Evolutionary conservation across 2,797 vertebrate genomes (phyloP).

Genomic region (Neostethus bicornis): DNA sequence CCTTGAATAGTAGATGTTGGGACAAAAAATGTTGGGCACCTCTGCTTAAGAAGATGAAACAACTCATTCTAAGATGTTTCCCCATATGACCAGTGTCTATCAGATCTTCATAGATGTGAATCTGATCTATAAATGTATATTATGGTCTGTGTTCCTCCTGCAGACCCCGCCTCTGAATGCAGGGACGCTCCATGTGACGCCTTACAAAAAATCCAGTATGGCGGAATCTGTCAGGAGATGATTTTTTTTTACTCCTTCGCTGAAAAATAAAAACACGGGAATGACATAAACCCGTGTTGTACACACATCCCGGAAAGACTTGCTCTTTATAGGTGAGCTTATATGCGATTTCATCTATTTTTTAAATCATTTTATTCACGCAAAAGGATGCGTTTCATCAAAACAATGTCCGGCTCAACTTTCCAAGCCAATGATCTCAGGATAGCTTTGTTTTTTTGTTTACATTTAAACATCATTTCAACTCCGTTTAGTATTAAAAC

Average conservation of each 20-base stretch:
- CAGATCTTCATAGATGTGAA: too few relatives aligned
- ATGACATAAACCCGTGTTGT: conserved; percentile 45
- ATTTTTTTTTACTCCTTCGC: conserved; percentile 48
- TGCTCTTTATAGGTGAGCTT: conserved; percentile 68
- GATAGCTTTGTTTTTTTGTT: conserved; percentile 15
- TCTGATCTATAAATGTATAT: too few relatives aligned
- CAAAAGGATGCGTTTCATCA: conserved; percentile 69
- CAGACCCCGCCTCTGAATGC: conserved; percentile 72
- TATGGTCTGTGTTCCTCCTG: conserved; percentile 35
- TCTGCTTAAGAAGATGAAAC: too few relatives aligned
- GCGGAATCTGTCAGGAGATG: conserved; percentile 85
- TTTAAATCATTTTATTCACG: conserved; percentile 45
- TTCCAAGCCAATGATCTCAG: conserved; percentile 50
- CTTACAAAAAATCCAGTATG: conserved; percentile 84
- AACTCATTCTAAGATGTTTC: too few relatives aligned
- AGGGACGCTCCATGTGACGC: conserved; percentile 81
- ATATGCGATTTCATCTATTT: conserved; percentile 12
- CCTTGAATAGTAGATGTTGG: too few relatives aligned
- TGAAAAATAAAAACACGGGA: conserved; percentile 52
- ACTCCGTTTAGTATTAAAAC: background rate
- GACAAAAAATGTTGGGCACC: too few relatives aligned
- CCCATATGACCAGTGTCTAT: too few relatives aligned
- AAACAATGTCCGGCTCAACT: conserved; percentile 76
- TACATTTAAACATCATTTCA: background rate
- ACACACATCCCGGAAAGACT: conserved; percentile 54